Evolutionary conservation across 2,797 vertebrate genomes (phyloP), one percentile per base, ranked within the genome.

Genomic region (Rallus crepitans): DNA sequence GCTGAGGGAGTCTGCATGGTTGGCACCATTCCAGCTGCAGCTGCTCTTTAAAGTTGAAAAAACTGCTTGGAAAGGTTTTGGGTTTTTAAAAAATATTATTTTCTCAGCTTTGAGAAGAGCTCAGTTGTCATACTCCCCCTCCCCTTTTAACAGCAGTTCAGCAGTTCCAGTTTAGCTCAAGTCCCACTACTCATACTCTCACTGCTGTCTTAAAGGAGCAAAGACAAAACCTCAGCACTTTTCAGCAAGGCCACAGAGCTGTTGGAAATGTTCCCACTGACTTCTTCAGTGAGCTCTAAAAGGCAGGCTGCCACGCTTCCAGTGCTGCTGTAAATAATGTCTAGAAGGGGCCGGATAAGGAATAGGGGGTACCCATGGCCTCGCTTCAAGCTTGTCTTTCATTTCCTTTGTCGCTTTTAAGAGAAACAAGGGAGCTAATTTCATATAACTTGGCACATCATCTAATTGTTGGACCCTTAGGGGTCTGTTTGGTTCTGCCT

Each of bases 31-130:
- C 92, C 91, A 84, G 77, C 68, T 90, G 82, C 96, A 97, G 94
- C 96, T 96, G 93, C 75, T 96, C 82, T 96, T 95, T 93, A 96
- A 95, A 93, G 90, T 47, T 50, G 45, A 63, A 92, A 93, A 94
- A 87, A 92, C 35, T 57, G 33, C 47, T 94, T 83, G 56, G 78
- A 85, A 83, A 75, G 55, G 12, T 81, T 39, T 55, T 45, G 2
- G 9, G 52, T 40, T 42, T 31, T 48, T 50, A n/a, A 65, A 27
- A 57, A 31, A 30, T 37, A 50, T 39, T 85, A 59, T 92, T 91
- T 89, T 91, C 45, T 91, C 47, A 81, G 24, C 72, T 93, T 92
- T 65, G 63, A 77, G 68, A 53, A 37, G 31, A 64, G 27, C 73
- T 83, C 8, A 2, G 39, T 33, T 31, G 30, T 19, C 30, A 12